phyloP scores from a whole-genome alignment of 2,888 invertebrate species.

The Drosophila hawaiiensis region DNA sequence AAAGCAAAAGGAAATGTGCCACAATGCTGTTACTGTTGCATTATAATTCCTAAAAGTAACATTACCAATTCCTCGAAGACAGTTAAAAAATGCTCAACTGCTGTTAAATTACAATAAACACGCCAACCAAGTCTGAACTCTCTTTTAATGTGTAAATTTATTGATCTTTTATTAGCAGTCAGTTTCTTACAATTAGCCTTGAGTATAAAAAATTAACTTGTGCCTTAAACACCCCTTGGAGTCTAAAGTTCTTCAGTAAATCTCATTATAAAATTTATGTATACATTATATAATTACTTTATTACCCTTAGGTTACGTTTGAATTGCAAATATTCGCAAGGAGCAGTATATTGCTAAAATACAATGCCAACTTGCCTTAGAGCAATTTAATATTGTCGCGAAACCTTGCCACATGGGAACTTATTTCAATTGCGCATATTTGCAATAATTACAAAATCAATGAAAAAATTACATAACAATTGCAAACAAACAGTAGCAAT shows the following conservation, averaged over 20 bases:
- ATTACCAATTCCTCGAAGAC: conserved; percentile 2
- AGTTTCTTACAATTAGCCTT: neutral
- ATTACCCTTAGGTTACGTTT: neutral
- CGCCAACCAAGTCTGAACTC: neutral
- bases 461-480: conserved; percentile 28
- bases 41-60: conserved; percentile 32
- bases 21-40: conserved; percentile 20
- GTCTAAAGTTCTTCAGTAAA: neutral
- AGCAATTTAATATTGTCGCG: neutral
- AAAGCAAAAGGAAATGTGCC: conserved; percentile 29
- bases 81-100: conserved; percentile 1
- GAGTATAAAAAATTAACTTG: neutral
- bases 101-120: conserved; percentile 1
- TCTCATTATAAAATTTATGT: neutral
- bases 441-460: conserved; percentile 38
- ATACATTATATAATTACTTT: neutral
- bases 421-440: conserved; percentile 36
- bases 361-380: neutral
- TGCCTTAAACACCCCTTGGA: neutral
- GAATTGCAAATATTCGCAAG: neutral
- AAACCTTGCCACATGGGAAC: conserved; percentile 36
- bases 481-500: conserved; percentile 24
- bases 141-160: neutral
- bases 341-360: neutral
- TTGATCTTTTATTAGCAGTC: neutral